Percentiles rank a stretch among this genome's conserved stretches.
Evolutionary conservation across 2,797 vertebrate genomes (phyloP).

Genomic region (Cuniculus paca): DNA sequence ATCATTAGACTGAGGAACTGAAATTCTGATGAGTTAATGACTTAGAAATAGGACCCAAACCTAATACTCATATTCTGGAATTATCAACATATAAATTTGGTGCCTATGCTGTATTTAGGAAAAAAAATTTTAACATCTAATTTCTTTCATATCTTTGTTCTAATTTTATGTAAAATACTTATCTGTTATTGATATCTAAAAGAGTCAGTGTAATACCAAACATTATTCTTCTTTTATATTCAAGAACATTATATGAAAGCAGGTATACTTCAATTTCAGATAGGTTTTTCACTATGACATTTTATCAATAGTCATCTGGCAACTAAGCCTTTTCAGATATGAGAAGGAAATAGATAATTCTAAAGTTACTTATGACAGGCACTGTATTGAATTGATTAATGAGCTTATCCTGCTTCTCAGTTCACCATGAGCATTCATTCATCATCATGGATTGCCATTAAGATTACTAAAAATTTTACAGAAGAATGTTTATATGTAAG

Average conservation of each 20-base stretch:
- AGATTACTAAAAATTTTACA: conserved; percentile 75
- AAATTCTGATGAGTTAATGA: not conserved
- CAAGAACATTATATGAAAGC: conserved; percentile 61
- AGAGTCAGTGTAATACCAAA: conserved; percentile 45
- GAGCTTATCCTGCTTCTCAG: conserved; percentile 69
- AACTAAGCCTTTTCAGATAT: conserved; percentile 77
- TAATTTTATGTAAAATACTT: conserved; percentile 24
- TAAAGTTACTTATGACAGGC: conserved; percentile 80
- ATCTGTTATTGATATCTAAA: not conserved
- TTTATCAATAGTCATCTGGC: conserved; percentile 85
- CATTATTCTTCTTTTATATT: conserved; percentile 65
- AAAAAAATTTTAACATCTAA: not conserved
- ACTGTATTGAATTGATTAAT: conserved; percentile 84
- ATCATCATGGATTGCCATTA: conserved; percentile 82
- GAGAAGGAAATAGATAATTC: conserved; percentile 78
- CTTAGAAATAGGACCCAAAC: not conserved
- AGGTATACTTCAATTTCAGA: conserved; percentile 72
- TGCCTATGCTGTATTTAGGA: not conserved
- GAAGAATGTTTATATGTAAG: conserved; percentile 57
- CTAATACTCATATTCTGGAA: not conserved
- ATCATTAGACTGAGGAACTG: not conserved
- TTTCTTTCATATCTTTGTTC: conserved; percentile 51
- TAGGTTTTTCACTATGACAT: conserved; percentile 72
- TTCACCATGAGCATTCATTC: conserved; percentile 78
- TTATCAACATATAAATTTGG: not conserved